These are phyloP conservation scores for Daubentonia madagascariensis DNA, from an alignment of 2,113 vertebrate genomes.

Conservation along the genomic window DNA sequence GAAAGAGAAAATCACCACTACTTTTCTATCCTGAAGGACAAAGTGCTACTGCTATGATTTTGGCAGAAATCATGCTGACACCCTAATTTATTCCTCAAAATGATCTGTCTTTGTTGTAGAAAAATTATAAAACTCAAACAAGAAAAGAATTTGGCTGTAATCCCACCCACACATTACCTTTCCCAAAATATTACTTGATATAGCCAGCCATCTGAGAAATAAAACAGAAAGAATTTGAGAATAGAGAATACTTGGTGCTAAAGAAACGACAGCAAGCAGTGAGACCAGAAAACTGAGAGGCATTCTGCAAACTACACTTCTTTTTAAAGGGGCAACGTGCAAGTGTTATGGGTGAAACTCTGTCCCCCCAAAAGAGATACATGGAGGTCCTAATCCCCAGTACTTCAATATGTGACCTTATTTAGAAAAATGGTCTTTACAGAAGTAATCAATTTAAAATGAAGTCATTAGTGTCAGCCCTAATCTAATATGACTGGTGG, in stretches of 20 bases:
- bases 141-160: slow-evolving; percentile 45
- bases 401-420: neutral
- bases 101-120: slow-evolving; percentile 5
- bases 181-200: slow-evolving; percentile 21
- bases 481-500: neutral
- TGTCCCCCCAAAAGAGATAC: neutral
- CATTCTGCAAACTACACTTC: neutral
- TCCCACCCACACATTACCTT: neutral
- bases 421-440: neutral
- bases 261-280: neutral
- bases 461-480: neutral
- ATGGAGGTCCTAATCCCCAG: neutral
- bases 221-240: slow-evolving; percentile 8
- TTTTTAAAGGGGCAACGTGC: neutral
- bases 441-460: neutral
- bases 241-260: neutral
- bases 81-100: slow-evolving; percentile 36
- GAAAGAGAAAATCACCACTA: neutral
- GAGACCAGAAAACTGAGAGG: neutral
- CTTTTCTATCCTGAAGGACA: neutral
- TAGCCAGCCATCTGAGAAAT: slow-evolving; percentile 11
- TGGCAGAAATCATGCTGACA: neutral
- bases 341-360: neutral
- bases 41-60: neutral
- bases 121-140: slow-evolving; percentile 53